Conservation (phyloP, 2,113 vertebrate genomes). For the Anarhynchus alexandrinus region DNA sequence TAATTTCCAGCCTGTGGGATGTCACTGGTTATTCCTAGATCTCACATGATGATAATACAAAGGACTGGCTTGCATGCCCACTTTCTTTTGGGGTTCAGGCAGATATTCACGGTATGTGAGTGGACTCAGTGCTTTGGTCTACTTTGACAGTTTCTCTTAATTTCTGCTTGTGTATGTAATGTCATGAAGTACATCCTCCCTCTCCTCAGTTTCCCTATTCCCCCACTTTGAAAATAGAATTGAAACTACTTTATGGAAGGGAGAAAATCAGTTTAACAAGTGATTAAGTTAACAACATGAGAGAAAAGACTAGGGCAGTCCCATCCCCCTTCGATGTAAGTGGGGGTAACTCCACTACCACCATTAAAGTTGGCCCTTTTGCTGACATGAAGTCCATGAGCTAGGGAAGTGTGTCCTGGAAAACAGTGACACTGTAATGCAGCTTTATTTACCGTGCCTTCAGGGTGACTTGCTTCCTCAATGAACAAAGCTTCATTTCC, state of each 20-base stretch:
- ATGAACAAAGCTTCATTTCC: neutral
- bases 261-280: neutral
- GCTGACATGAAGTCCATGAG: neutral
- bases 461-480: neutral
- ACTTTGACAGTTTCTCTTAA: neutral
- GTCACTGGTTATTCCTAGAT: neutral
- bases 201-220: neutral
- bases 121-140: neutral
- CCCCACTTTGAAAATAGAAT: neutral
- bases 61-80: neutral
- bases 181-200: neutral
- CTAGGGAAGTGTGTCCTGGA: neutral
- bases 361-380: neutral
- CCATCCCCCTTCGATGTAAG: neutral
- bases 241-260: neutral
- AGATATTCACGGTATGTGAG: neutral
- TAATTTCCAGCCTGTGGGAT: neutral
- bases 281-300: neutral
- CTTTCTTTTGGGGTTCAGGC: neutral
- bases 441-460: neutral
- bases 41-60: neutral
- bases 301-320: neutral
- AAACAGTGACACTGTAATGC: neutral
- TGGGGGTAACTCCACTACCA: neutral
- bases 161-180: neutral